Conservation (phyloP, 2,888 invertebrate species). For the Rhingia rostrata region DNA sequence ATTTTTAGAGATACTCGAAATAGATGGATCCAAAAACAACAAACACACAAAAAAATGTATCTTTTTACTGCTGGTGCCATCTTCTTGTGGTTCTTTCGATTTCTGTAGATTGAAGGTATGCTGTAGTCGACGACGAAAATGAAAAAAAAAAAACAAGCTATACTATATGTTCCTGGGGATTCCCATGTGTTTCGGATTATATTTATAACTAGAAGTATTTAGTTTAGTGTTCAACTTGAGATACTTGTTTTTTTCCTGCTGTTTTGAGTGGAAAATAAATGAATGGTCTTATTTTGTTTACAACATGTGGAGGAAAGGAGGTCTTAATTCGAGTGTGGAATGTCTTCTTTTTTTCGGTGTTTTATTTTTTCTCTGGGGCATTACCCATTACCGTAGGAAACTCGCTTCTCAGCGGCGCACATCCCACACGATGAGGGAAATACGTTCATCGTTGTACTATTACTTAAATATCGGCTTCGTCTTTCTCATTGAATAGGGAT, state of each 20-base stretch:
- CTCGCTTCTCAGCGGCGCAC: neutral
- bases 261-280: constrained; percentile 28
- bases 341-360: too few species aligned
- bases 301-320: constrained; percentile 46
- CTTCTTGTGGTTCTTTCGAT: constrained; percentile 34
- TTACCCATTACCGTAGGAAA: neutral
- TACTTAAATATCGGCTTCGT: constrained; percentile 15
- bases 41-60: constrained; percentile 2
- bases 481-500: constrained; percentile 9
- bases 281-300: constrained; percentile 56
- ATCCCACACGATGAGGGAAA: constrained; percentile 29
- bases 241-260: constrained; percentile 43
- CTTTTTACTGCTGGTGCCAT: constrained; percentile 23
- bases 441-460: constrained; percentile 25
- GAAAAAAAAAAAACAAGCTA: neutral
- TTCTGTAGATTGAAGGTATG: neutral
- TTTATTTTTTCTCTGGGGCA: constrained; percentile 29
- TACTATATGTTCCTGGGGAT: constrained; percentile 61
- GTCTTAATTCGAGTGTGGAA: constrained; percentile 60
- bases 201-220: constrained; percentile 61
- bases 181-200: constrained; percentile 67
- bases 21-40: constrained; percentile 16
- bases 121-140: constrained; percentile 16
- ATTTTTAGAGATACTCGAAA: constrained; percentile 52
- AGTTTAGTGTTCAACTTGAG: constrained; percentile 29